These are phyloP conservation scores for Stratiomys singularior DNA, from an alignment of 2,888 invertebrate species.

Conservation along the genomic window DNA sequence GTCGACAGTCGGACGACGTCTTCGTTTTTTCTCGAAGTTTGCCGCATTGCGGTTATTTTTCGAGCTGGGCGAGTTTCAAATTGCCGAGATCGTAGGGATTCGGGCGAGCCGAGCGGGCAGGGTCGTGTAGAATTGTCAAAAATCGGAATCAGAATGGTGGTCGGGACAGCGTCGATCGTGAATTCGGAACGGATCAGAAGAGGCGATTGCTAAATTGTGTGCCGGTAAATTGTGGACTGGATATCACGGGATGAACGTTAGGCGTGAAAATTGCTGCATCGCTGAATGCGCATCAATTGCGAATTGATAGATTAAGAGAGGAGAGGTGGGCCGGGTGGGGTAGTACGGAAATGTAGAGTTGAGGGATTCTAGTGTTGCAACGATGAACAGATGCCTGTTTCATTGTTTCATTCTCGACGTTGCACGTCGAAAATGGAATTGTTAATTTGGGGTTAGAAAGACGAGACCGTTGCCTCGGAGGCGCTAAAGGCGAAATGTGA, in stretches of 20 bases:
- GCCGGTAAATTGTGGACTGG: conserved; percentile 7
- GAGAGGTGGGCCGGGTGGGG: too few relatives aligned
- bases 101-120: background rate
- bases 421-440: conserved; percentile 24
- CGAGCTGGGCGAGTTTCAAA: conserved; percentile 43
- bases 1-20: conserved; percentile 52
- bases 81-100: background rate
- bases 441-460: conserved; percentile 33
- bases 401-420: conserved; percentile 10
- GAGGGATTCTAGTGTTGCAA: conserved; percentile 18
- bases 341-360: background rate
- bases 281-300: too few relatives aligned
- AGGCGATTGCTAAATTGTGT: background rate
- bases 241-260: background rate
- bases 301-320: too few relatives aligned
- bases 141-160: background rate
- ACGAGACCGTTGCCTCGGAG: background rate
- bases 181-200: conserved; percentile 2
- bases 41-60: conserved; percentile 67
- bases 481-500: background rate
- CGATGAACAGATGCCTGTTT: background rate
- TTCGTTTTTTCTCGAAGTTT: conserved; percentile 57
- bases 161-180: background rate
- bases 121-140: conserved; percentile 39
- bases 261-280: background rate